phyloP scores from a whole-genome alignment of 2,113 vertebrate genomes.

The Atherinomorus stipes region DNA sequence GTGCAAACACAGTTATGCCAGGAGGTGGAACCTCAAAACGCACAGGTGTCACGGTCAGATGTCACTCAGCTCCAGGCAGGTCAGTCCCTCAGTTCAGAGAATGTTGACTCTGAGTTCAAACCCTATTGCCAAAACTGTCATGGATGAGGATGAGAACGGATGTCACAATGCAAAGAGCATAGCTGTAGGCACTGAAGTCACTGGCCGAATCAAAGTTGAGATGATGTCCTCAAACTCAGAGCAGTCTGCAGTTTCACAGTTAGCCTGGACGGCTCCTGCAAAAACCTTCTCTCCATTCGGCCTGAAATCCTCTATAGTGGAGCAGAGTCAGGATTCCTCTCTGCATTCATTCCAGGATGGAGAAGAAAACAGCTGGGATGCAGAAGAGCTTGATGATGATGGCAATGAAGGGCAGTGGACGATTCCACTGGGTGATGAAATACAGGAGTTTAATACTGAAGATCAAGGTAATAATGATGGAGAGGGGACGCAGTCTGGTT shows the following conservation, averaged over 20 bases:
- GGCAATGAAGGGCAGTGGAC: conserved; percentile 74
- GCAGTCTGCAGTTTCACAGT: conserved; percentile 27
- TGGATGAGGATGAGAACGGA: conserved; percentile 1
- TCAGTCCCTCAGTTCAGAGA: conserved; percentile 23
- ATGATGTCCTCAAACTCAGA: conserved; percentile 33
- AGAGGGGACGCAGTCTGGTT: conserved; percentile 21
- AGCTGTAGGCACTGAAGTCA: conserved; percentile 70
- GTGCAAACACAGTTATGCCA: conserved; percentile 82
- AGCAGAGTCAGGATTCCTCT: conserved; percentile 30
- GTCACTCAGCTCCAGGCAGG: conserved; percentile 4
- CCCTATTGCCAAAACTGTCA: background rate
- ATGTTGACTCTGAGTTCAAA: conserved; percentile 25
- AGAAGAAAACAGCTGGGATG: conserved; percentile 46
- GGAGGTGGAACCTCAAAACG: conserved; percentile 80
- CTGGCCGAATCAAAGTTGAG: conserved; percentile 67
- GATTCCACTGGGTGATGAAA: conserved; percentile 80
- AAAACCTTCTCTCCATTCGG: conserved; percentile 63
- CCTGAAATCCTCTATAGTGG: conserved; percentile 34
- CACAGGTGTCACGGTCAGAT: conserved; percentile 76
- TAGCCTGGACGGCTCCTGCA: conserved; percentile 54
- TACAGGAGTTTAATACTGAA: conserved; percentile 55
- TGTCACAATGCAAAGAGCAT: conserved; percentile 41
- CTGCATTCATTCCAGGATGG: conserved; percentile 23
- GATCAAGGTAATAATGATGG: conserved; percentile 39
- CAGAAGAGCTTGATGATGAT: conserved; percentile 19